Evolutionary conservation across 2,113 vertebrate species (phyloP).

Genomic region (Seriola rivoliana): DNA sequence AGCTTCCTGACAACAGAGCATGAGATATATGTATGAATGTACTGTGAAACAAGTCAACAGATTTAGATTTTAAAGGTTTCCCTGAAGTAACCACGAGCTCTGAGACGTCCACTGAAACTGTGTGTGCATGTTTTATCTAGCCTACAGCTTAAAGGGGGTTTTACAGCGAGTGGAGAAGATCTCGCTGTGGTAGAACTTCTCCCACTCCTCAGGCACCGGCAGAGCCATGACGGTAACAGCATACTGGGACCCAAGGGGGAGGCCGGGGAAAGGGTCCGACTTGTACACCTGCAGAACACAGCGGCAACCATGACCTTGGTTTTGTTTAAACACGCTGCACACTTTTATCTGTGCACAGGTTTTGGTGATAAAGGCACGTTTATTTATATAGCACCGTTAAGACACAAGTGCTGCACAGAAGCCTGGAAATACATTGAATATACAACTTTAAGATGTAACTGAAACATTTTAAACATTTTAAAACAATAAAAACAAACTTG

Average conservation of each 20-base stretch:
- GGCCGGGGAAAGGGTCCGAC: constrained; percentile 78
- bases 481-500: no score
- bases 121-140: not conserved
- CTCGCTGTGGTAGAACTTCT: constrained; percentile 74
- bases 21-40: no score
- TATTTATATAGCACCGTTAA: no score
- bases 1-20: not conserved
- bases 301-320: not conserved
- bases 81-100: not conserved
- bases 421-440: no score
- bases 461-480: no score
- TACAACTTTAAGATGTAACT: no score
- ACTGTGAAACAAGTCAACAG: not conserved
- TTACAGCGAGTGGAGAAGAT: constrained; percentile 82
- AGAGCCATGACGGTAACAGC: constrained; percentile 83
- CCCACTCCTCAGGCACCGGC: constrained; percentile 85
- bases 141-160: not conserved
- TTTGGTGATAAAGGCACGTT: not conserved
- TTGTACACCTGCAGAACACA: constrained; percentile 78
- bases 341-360: not conserved
- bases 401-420: no score
- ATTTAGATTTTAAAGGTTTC: not conserved
- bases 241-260: constrained; percentile 79
- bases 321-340: not conserved
- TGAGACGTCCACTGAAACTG: not conserved